Evolutionary conservation across 2,888 invertebrate genomes (phyloP).

Genomic region (Cyclophora punctaria): DNA sequence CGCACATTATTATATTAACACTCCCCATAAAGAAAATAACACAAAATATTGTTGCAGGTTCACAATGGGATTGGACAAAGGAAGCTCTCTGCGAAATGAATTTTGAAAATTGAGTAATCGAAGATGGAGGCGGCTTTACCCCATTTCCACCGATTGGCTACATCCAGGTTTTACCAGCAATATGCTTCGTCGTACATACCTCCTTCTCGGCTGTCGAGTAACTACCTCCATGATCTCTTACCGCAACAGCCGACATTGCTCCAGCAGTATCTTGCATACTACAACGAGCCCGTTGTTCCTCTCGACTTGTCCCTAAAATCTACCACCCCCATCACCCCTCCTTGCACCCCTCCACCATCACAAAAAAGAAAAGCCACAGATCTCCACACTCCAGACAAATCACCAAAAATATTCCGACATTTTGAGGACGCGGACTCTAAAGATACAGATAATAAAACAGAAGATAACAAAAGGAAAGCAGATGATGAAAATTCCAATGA

Average conservation of each 20-base stretch:
- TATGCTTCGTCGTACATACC: slow-evolving; percentile 43
- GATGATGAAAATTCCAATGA: slow-evolving; percentile 58
- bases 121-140: slow-evolving; percentile 65
- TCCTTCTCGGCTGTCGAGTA: slow-evolving; percentile 52
- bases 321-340: slow-evolving; percentile 83
- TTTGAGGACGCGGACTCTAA: slow-evolving; percentile 55
- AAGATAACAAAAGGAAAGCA: slow-evolving; percentile 33
- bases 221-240: slow-evolving; percentile 59
- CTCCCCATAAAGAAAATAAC: slow-evolving; percentile 12
- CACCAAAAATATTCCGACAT: slow-evolving; percentile 60
- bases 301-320: slow-evolving; percentile 85
- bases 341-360: slow-evolving; percentile 82
- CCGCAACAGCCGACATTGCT: slow-evolving; percentile 63
- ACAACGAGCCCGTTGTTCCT: slow-evolving; percentile 78
- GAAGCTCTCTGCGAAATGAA: slow-evolving; percentile 18
- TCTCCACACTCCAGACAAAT: slow-evolving; percentile 35
- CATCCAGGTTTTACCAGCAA: slow-evolving; percentile 62
- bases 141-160: slow-evolving; percentile 54
- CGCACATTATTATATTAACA: slow-evolving; percentile 29
- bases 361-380: slow-evolving; percentile 60
- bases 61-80: slow-evolving; percentile 12
- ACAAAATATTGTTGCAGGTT: slow-evolving; percentile 35
- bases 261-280: slow-evolving; percentile 75
- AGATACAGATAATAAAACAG: slow-evolving; percentile 39
- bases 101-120: slow-evolving; percentile 17